Evolutionary conservation across 1,140 invertebrate species (phyloP).

Genomic region (Homalodisca vitripennis): DNA sequence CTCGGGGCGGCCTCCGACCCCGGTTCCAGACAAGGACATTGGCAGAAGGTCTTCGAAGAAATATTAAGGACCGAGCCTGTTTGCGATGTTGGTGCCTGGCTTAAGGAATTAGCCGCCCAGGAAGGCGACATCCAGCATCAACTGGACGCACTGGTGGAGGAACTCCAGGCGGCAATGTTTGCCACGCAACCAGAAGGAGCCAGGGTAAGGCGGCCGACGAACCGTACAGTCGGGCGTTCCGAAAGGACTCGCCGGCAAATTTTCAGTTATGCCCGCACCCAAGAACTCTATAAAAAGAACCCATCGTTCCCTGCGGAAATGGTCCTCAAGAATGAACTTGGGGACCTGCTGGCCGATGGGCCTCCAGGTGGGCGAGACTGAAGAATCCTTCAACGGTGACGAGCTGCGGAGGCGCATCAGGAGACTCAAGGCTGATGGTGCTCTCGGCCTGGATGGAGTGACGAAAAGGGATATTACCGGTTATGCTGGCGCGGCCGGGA

Average conservation of each 20-base stretch:
- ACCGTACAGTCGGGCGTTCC: too few relatives aligned
- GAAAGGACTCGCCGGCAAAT: neutral
- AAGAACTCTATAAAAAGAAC: slow-evolving; percentile 1
- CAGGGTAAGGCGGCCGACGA: neutral
- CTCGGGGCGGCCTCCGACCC: too few relatives aligned
- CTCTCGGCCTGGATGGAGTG: slow-evolving; percentile 19
- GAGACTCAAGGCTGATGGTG: slow-evolving; percentile 20
- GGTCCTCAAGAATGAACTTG: neutral
- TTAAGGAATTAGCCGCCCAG: too few relatives aligned
- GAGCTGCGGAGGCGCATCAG: neutral
- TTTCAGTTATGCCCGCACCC: neutral
- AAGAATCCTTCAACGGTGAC: neutral
- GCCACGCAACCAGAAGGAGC: neutral
- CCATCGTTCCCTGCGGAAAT: neutral
- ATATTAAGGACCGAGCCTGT: too few relatives aligned
- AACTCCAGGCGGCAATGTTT: neutral
- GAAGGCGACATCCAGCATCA: too few relatives aligned
- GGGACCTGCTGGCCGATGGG: neutral
- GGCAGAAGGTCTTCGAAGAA: too few relatives aligned
- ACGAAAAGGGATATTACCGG: neutral
- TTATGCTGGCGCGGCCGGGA: slow-evolving; percentile 7
- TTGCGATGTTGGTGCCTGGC: too few relatives aligned
- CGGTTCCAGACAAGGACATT: too few relatives aligned
- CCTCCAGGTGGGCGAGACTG: neutral
- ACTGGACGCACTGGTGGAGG: too few relatives aligned